These are phyloP conservation scores for Tribolium castaneum DNA, from an alignment of 1,140 invertebrate species.

Conservation along the genomic window DNA sequence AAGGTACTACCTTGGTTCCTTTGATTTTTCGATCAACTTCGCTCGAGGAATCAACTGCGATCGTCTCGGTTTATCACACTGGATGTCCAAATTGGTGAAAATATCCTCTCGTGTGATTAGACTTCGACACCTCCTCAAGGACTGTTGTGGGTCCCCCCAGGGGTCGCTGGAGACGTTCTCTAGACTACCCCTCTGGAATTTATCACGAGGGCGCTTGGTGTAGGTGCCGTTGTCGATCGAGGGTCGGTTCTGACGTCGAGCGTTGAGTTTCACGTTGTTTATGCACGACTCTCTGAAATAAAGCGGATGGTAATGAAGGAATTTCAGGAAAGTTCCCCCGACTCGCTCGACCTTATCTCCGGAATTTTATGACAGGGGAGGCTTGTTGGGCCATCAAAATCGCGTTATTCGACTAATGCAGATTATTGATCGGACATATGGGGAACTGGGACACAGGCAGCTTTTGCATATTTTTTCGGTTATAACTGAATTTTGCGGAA, in stretches of 20 bases:
- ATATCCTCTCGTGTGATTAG: constrained; percentile 81
- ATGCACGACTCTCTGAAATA: constrained; percentile 58
- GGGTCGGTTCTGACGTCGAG: constrained; percentile 46
- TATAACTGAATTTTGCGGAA: too few species aligned
- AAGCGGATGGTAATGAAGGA: not conserved
- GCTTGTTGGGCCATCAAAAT: not conserved
- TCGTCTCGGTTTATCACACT: constrained; percentile 65
- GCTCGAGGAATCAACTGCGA: constrained; percentile 82
- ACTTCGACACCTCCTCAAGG: constrained; percentile 77
- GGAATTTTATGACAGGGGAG: not conserved
- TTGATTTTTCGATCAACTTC: constrained; percentile 76
- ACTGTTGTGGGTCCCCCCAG: constrained; percentile 60
- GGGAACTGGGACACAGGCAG: too few species aligned
- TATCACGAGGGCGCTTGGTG: constrained; percentile 43
- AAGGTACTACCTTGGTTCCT: constrained; percentile 72
- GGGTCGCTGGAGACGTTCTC: constrained; percentile 60
- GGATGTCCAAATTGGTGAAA: constrained; percentile 73
- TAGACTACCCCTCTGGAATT: constrained; percentile 55
- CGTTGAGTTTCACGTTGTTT: constrained; percentile 57
- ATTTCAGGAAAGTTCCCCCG: not conserved
- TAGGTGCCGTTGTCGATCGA: constrained; percentile 28
- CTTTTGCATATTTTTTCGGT: not conserved
- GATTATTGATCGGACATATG: not conserved
- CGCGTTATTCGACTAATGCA: not conserved
- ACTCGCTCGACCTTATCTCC: not conserved